Base-by-base conservation (phyloP, 1,140 invertebrate genomes). In the Drosophila pachea region DNA sequence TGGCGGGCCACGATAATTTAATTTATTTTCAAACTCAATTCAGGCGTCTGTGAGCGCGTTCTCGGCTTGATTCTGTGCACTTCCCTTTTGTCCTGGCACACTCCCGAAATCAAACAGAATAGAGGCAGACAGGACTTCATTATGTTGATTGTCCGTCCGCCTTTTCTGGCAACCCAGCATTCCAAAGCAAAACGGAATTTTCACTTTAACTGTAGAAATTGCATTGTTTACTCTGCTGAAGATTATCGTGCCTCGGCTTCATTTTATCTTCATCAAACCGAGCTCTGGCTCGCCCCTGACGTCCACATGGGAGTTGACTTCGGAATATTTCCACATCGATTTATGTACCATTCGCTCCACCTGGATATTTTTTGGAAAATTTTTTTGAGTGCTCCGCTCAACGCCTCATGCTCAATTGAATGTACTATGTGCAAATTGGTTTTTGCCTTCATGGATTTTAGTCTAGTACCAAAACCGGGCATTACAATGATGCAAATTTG, bases 1-100 rank as follows among this genome's bases (percentile, higher is more conserved):
- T 81, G 77, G 58, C 58, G 43, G 59, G 64, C 48, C 64, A 62
- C 71, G 77, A 81, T 81, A 81, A 81, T 81, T 81, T 81, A 76
- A 81, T 81, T 79, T 79, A 76, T 76, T 79, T 79, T 81, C 78
- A 81, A 81, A 81, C 77, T 81, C 77, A 81, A 76, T 81, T 73
- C 69, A 52, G 40, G 54, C 62, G 76, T 76, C 69, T 73, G 68
- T 69, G 60, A 61, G 56, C 56, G 60, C 63, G 35, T 42, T 63
- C 66, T 73, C 59, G 49, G 69, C 77, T 81, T 81, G 63, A 74
- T 61, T 81, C 49, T 70, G 42, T 67, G 77, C 58, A 73, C 58
- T 63, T 58, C 32, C 49, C 62, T 68, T 78, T 68, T 68, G 65
- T 53, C 29, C 62, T 54, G 47, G n/a, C n/a, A n/a, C 22, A 22